Evolutionary conservation across 2,797 vertebrate genomes (phyloP).

Genomic region (Lagorchestes hirsutus): DNA sequence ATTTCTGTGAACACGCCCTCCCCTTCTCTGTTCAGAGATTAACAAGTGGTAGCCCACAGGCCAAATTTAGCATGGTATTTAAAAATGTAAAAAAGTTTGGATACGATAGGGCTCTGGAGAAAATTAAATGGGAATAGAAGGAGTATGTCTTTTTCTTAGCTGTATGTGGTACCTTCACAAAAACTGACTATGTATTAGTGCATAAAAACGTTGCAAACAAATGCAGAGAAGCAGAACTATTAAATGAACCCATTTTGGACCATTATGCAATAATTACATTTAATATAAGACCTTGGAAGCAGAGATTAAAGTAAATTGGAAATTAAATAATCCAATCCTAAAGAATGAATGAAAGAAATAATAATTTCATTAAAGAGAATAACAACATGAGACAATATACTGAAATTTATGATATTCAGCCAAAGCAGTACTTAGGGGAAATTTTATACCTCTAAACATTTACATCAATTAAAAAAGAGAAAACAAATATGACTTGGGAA

Average conservation of each 20-base stretch:
- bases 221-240: neutral
- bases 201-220: neutral
- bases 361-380: neutral
- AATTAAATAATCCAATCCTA: neutral
- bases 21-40: no score
- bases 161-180: neutral
- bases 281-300: neutral
- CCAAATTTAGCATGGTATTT: no score
- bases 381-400: neutral
- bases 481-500: neutral
- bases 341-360: neutral
- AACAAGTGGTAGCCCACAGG: no score
- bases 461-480: neutral
- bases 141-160: neutral
- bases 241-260: neutral
- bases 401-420: neutral
- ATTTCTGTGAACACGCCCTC: no score
- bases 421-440: neutral
- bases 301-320: neutral
- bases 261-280: neutral
- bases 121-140: neutral
- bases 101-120: neutral
- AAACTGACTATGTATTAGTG: neutral
- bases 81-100: neutral
- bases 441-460: neutral